Conservation (phyloP, 2,797 vertebrate genomes). For the Microctenopoma stevenorrisi region DNA sequence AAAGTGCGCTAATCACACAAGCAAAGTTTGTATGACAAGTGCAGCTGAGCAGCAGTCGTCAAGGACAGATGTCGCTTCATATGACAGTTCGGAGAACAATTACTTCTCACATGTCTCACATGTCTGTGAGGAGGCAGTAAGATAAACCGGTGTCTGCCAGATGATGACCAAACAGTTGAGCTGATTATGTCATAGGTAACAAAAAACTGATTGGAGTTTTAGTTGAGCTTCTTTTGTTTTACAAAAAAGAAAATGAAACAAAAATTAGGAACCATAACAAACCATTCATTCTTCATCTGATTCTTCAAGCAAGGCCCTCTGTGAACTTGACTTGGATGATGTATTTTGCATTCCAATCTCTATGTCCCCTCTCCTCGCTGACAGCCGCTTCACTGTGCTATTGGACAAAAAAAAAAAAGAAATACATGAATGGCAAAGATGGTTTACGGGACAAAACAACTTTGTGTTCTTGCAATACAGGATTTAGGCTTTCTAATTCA, state of each 20-base stretch:
- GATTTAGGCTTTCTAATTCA: no score
- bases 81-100: no score
- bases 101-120: no score
- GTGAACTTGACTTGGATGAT: constrained; percentile 62
- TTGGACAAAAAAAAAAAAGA: constrained; percentile 8
- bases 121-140: no score
- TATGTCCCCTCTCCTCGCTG: constrained; percentile 63
- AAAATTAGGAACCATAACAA: neutral
- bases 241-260: constrained; percentile 13
- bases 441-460: no score
- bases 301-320: constrained; percentile 85
- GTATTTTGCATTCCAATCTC: constrained; percentile 85
- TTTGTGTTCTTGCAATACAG: no score
- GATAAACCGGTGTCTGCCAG: neutral
- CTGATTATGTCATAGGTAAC: neutral
- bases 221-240: neutral
- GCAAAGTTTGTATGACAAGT: no score
- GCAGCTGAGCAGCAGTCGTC: no score
- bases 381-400: constrained; percentile 79
- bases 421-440: neutral
- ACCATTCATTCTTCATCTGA: constrained; percentile 90
- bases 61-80: no score
- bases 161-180: neutral
- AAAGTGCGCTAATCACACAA: no score
- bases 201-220: no score